These are phyloP conservation scores for Ibidorhyncha struthersii DNA, from an alignment of 2,113 vertebrate species.

Conservation along the genomic window DNA sequence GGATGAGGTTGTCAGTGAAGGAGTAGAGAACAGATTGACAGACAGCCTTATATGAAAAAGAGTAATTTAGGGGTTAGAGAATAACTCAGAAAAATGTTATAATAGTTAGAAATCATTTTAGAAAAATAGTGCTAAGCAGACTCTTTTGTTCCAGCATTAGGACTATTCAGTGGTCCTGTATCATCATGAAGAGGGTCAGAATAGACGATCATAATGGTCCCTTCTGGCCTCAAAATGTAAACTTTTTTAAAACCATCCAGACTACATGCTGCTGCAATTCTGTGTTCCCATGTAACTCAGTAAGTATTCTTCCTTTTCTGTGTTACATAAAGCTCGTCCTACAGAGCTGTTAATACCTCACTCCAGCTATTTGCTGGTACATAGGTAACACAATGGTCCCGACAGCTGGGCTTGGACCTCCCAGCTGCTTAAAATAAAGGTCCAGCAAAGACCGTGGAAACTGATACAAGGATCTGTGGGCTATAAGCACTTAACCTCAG, in stretches of 20 bases:
- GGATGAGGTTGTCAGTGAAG: constrained; percentile 53
- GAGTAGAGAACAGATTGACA: constrained; percentile 55
- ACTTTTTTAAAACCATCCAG: not conserved
- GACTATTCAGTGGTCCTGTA: not conserved
- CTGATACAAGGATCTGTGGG: not conserved
- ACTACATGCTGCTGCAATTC: not conserved
- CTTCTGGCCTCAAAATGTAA: not conserved
- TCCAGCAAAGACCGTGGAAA: not conserved
- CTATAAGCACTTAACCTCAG: not conserved
- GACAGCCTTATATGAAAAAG: constrained; percentile 50
- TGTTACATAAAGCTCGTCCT: not conserved
- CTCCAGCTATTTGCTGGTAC: not conserved
- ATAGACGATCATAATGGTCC: not conserved
- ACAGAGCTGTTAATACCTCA: not conserved
- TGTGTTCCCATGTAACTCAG: not conserved
- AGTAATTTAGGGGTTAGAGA: constrained; percentile 55
- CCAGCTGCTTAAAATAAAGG: not conserved
- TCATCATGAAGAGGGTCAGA: not conserved
- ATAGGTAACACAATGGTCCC: not conserved
- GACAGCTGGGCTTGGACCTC: not conserved
- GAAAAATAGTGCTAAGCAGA: constrained; percentile 14
- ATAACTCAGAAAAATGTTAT: constrained; percentile 37
- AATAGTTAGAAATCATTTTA: constrained; percentile 27
- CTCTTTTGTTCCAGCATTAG: constrained; percentile 6
- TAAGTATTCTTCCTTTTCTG: not conserved